phyloP scores from a whole-genome alignment of 2,113 vertebrate species.

The Hipposideros armiger region DNA sequence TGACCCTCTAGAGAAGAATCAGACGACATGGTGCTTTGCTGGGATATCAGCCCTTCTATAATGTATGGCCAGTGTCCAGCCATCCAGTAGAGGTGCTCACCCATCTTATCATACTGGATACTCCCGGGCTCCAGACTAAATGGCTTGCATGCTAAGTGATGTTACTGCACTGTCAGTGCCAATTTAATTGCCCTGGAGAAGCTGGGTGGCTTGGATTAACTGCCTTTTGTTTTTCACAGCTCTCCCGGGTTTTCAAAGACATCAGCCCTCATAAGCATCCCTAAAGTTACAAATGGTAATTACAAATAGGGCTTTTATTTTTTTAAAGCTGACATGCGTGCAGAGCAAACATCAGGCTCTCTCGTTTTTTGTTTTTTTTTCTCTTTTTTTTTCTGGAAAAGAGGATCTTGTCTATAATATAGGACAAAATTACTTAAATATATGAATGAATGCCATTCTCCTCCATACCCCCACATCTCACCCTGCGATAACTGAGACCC shows the following conservation, averaged over 20 bases:
- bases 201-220: neutral
- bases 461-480: neutral
- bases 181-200: neutral
- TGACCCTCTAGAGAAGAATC: neutral
- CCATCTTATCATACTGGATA: no score
- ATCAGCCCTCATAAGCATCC: neutral
- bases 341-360: neutral
- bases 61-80: neutral
- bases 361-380: neutral
- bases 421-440: constrained; percentile 31
- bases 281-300: neutral
- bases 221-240: neutral
- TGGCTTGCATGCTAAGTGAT: neutral
- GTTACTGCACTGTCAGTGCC: neutral
- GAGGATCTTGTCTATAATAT: neutral
- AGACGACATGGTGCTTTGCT: neutral
- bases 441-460: neutral
- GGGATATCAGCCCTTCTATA: neutral
- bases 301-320: neutral
- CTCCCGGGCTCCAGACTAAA: neutral
- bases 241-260: neutral
- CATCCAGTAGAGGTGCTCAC: neutral
- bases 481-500: constrained; percentile 18
- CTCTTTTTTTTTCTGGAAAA: neutral
- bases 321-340: neutral